Base-by-base conservation (phyloP, 92 coral and sea anemone species). In the Meandrina meandrites region DNA sequence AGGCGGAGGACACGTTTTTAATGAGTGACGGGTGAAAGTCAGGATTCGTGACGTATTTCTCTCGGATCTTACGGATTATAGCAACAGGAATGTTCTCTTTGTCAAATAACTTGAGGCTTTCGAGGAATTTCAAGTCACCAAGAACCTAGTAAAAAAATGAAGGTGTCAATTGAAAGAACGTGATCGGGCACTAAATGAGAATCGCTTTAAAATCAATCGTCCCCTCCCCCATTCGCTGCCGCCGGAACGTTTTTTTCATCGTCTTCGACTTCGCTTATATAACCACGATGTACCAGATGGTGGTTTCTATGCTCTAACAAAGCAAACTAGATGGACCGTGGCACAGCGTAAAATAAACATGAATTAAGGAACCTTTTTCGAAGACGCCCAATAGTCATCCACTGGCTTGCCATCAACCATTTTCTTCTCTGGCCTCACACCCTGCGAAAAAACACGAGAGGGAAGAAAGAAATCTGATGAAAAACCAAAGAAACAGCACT, bases 361-460 rank as follows among this genome's bases (percentile, higher is more conserved):
- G 17, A 58, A n/a, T 18, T 5, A 21, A 58, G 16, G 32, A 68
- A 96, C 99, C 99, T 93, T 97, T 77, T 95, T 94, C 36, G 99
- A 97, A 28, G 99, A 91, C 28, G 92, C 96, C 99, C 99, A 97
- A 87, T 92, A 97, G 79, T 97, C 99, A 32, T 97, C 99, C 19
- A 92, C 81, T 79, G 90, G 98, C 84, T 97, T 97, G 18, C 99
- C 97, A 56, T 93, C 98, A 4, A 92, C 93, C 78, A 90, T 80
- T 75, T 97, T 97, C 90, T 95, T 97, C 66, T 97, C 99, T 8
- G 99, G 87, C 75, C 89, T 95, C 15, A 97, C 98, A 14, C 95
- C 97, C 99, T 97, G 75, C 12, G 24, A 13, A 64, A 16, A 42
- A 17, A 18, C 27, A 19, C 5, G 28, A 8, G 50, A 12, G 35